Evolutionary conservation across 2,113 vertebrate genomes (phyloP).

Genomic region (Oxyruncus cristatus): DNA sequence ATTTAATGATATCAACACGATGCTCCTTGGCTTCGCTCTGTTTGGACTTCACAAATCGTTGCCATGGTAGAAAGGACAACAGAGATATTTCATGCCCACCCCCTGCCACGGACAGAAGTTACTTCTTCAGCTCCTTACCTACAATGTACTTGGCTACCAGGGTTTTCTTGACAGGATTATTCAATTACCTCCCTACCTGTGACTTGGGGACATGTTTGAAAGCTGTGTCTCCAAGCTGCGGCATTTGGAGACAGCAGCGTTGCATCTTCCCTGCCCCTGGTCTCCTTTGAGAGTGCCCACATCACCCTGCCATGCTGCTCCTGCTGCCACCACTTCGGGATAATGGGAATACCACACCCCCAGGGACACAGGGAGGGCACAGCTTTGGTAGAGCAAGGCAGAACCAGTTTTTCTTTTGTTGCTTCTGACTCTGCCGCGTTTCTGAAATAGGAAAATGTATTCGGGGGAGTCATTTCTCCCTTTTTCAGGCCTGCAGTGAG

Average conservation of each 20-base stretch:
- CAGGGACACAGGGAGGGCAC: neutral
- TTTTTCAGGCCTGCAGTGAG: neutral
- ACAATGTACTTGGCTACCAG: neutral
- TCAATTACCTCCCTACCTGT: neutral
- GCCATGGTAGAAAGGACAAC: neutral
- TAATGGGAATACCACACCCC: neutral
- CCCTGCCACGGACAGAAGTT: neutral
- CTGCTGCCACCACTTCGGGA: neutral
- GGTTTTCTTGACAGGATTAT: neutral
- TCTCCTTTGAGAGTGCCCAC: neutral
- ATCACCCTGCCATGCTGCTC: neutral
- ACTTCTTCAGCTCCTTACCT: neutral
- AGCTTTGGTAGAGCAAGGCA: neutral
- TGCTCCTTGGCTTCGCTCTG: neutral
- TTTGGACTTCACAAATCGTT: neutral
- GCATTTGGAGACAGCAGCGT: neutral
- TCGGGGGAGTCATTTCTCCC: neutral
- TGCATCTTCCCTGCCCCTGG: neutral
- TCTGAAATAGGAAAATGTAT: neutral
- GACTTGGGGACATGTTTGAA: neutral
- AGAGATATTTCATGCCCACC: neutral
- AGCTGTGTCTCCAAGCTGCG: neutral
- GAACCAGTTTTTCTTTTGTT: neutral
- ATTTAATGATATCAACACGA: slow-evolving; percentile 5
- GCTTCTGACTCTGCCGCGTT: neutral